phyloP scores from a whole-genome alignment of 2,888 invertebrate species.

The Dolichopus griseipennis region DNA sequence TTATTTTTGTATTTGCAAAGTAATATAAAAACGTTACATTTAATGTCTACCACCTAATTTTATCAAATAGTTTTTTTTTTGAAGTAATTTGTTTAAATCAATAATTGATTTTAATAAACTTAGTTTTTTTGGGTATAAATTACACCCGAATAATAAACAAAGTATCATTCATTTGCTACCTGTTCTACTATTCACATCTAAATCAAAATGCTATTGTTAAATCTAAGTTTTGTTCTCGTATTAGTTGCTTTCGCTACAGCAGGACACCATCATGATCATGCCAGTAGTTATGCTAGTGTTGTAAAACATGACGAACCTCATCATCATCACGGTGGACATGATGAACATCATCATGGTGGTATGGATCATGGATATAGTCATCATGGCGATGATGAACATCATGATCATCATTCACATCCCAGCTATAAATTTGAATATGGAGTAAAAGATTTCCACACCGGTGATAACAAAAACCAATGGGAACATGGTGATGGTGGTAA shows the following conservation, averaged over 20 bases:
- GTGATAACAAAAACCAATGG: slow-evolving; percentile 45
- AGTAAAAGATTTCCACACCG: slow-evolving; percentile 45
- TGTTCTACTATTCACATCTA: too few species aligned
- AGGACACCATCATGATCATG: slow-evolving; percentile 12
- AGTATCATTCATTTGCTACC: too few species aligned
- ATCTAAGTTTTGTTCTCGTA: slow-evolving; percentile 9
- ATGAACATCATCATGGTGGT: slow-evolving; percentile 14
- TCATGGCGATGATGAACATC: slow-evolving; percentile 24
- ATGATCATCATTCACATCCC: slow-evolving; percentile 44
- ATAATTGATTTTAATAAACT: too few species aligned
- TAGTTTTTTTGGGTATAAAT: too few species aligned
- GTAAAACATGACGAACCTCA: slow-evolving; percentile 14
- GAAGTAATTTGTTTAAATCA: too few species aligned
- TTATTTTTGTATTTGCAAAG: too few species aligned
- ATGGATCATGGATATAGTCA: slow-evolving; percentile 22
- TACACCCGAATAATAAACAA: too few species aligned
- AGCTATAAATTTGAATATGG: slow-evolving; percentile 46
- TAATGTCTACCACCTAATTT: too few species aligned
- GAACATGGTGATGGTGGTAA: slow-evolving; percentile 47
- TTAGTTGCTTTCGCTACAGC: slow-evolving; percentile 15
- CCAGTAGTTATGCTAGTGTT: slow-evolving; percentile 20
- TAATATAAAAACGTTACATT: too few species aligned
- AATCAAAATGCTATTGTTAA: slow-evolving; percentile 15
- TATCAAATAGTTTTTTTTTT: too few species aligned
- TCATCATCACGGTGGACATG: not conserved